phyloP scores from a whole-genome alignment of 2,888 invertebrate species.

The Diachrysia chrysitis region DNA sequence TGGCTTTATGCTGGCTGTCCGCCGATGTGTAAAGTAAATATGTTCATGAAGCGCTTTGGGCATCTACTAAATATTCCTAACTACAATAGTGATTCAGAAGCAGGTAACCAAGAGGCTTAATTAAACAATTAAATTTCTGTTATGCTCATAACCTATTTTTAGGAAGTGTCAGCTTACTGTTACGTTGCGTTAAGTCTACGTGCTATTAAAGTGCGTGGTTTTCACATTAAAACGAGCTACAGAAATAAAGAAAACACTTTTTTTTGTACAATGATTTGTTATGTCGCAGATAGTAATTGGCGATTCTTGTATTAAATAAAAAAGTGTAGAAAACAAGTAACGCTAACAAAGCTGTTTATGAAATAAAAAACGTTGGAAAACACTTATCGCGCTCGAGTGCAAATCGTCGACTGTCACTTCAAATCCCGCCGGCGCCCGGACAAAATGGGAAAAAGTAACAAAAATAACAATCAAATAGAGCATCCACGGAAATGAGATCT shows the following conservation, averaged over 20 bases:
- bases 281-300: conserved; percentile 29
- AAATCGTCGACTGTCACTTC: conserved; percentile 88
- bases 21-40: conserved; percentile 68
- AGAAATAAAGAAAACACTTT: not conserved
- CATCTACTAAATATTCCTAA: conserved; percentile 29
- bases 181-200: too few relatives aligned
- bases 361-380: conserved; percentile 82
- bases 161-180: not conserved
- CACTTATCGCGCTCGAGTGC: conserved; percentile 88
- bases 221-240: not conserved
- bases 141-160: not conserved
- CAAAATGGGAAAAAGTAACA: conserved; percentile 85
- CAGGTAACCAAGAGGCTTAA: conserved; percentile 8
- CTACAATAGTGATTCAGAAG: conserved; percentile 17
- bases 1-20: conserved; percentile 78
- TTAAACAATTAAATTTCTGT: not conserved
- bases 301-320: conserved; percentile 60
- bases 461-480: conserved; percentile 89
- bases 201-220: not conserved
- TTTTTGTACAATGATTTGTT: not conserved
- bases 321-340: conserved; percentile 72
- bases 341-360: conserved; percentile 85
- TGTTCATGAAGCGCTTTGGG: conserved; percentile 58
- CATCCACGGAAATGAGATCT: conserved; percentile 88
- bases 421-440: conserved; percentile 80